Evolutionary conservation across 1,140 invertebrate species (phyloP), one percentile per base, ranked within the genome.

Genomic region (Zophobas morio): DNA sequence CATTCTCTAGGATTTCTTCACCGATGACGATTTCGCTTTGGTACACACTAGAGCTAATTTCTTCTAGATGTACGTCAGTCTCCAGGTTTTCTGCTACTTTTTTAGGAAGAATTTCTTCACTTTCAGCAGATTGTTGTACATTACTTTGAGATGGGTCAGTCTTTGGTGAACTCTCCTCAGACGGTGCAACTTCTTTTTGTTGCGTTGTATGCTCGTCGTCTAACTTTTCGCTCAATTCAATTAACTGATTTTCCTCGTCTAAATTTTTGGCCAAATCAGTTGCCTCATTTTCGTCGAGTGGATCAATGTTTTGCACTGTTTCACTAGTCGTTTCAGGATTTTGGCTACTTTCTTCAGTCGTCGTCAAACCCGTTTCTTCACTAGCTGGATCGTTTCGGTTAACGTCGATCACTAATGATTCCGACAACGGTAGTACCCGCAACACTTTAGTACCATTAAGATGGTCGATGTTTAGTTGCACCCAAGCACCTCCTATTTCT

Each of bases 371-470:
- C 6, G 6, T 75, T 70, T 70, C 60, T 35, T 37, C 40, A n/a
- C 33, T 36, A 51, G 56, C 47, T 57, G 71, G 46, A 72, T 83
- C 81, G 72, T 83, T 83, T 37, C 82, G 80, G 46, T 82, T 81
- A 63, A 78, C 78, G 77, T 84, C 81, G 0, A 84, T 75, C 6
- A 85, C 75, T 51, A 80, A 54, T 2, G 76, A 78, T 2, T 82
- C 80, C 5, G 81, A 80, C 37, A 85, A 74, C 2, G 83, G 80
- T 35, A 81, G 72, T 1, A 86, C 82, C 1, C 77, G 83, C 51
- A 86, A 85, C n/a, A 84, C 74, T 54, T 84, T 85, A 46, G 80
- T 82, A 6, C 81, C 82, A 51, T 84, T 82, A 2, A 81, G 56
- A 33, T 77, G 70, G 35, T 79, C 83, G 0, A 86, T 82, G 57